These are phyloP conservation scores for Microtus pennsylvanicus DNA, from an alignment of 2,113 vertebrate species.

Conservation along the genomic window DNA sequence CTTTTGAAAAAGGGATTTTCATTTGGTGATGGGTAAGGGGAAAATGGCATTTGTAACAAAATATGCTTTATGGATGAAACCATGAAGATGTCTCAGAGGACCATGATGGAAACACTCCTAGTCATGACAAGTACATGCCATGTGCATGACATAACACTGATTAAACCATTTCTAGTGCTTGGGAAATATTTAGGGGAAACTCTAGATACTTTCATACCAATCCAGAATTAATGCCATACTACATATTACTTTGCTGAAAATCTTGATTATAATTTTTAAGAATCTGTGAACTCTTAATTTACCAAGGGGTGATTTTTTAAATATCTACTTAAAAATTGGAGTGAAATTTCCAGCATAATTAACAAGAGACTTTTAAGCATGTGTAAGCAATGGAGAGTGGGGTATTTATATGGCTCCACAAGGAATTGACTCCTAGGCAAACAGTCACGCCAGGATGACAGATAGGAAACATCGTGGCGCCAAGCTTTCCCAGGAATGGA, in stretches of 20 bases:
- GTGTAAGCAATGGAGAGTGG: not conserved
- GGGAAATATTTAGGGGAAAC: not conserved
- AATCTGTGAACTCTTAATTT: not conserved
- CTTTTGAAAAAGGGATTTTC: not conserved
- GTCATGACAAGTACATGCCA: not conserved
- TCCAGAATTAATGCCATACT: not conserved
- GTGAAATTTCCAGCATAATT: not conserved
- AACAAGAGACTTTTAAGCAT: not conserved
- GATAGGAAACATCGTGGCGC: not conserved
- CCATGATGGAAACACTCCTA: not conserved
- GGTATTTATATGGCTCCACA: not conserved
- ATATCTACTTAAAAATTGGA: not conserved
- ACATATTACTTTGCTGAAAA: not conserved
- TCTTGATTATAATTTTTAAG: not conserved
- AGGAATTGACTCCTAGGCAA: not conserved
- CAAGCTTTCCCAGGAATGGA: not conserved
- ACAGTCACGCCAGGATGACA: not conserved
- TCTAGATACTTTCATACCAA: conserved; percentile 1
- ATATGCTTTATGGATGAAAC: not conserved
- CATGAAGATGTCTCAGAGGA: not conserved
- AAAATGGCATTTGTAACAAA: not conserved
- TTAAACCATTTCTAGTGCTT: not conserved
- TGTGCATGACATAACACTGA: not conserved
- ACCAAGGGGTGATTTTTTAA: not conserved
- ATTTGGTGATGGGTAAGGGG: not conserved